Conservation (phyloP, 2,113 vertebrate genomes). For the Eolophus roseicapilla region DNA sequence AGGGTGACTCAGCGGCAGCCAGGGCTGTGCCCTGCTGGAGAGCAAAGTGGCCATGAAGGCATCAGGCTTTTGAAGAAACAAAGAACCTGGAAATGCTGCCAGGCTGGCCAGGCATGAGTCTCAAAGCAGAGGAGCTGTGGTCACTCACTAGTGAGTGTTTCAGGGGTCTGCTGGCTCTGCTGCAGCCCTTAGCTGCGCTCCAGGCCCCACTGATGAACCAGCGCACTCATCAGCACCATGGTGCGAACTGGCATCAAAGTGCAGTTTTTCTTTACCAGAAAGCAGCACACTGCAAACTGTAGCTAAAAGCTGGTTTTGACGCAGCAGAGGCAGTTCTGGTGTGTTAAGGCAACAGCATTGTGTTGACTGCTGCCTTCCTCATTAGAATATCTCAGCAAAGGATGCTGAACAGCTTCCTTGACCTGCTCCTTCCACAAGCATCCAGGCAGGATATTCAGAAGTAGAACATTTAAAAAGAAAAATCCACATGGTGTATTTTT, state of each 20-base stretch:
- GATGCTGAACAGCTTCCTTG: not conserved
- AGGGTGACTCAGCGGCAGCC: not conserved
- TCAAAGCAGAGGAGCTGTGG: not conserved
- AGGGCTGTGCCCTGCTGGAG: not conserved
- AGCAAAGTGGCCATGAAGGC: not conserved
- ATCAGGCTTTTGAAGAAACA: not conserved
- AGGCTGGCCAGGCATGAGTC: not conserved
- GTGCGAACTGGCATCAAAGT: not conserved
- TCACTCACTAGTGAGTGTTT: not conserved
- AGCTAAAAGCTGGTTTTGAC: not conserved
- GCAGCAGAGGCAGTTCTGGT: not conserved
- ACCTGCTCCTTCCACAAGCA: not conserved
- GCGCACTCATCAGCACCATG: not conserved
- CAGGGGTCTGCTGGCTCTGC: not conserved
- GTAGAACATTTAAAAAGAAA: not conserved
- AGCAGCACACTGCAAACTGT: not conserved
- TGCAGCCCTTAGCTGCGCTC: not conserved
- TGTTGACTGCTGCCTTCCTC: not conserved
- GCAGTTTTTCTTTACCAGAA: not conserved
- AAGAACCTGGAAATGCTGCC: not conserved
- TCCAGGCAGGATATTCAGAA: not conserved
- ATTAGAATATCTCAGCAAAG: not conserved
- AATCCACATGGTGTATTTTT: not conserved
- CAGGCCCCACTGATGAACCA: not conserved
- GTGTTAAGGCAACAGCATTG: not conserved